A percentile compares a stretch with the other conserved stretches of the same genome.
These are phyloP conservation scores for Panthera tigris DNA, from an alignment of 2,113 vertebrate genomes.

Conservation along the genomic window DNA sequence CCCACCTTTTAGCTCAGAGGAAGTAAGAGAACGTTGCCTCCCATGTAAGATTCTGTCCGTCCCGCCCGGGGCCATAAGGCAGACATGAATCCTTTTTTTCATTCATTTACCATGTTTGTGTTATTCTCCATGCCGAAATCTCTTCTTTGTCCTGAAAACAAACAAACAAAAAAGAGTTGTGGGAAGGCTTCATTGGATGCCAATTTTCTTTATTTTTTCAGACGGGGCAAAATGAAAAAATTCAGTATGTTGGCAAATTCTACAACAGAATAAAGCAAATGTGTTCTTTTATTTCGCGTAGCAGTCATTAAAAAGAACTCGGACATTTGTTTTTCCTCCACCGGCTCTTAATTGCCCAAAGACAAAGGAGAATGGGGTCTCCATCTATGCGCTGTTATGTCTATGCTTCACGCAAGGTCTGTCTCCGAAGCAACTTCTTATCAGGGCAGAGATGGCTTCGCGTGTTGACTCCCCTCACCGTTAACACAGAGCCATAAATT, in stretches of 20 bases:
- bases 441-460: background rate
- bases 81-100: conserved; percentile 13
- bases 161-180: background rate
- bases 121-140: background rate
- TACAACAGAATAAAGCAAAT: background rate
- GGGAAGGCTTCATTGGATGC: background rate
- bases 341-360: background rate
- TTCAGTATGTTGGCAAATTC: conserved; percentile 40
- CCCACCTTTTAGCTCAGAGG: conserved; percentile 53
- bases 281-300: background rate
- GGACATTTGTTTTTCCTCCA: background rate
- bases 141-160: background rate
- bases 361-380: background rate
- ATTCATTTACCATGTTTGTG: conserved; percentile 38
- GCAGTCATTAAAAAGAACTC: background rate
- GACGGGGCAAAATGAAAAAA: background rate
- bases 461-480: background rate
- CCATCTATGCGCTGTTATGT: accelerated
- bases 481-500: background rate
- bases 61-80: conserved; percentile 37
- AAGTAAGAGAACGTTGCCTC: conserved; percentile 14
- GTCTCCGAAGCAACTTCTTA: conserved; percentile 31
- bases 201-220: background rate
- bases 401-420: background rate
- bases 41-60: background rate